Conservation (phyloP, 2,797 vertebrate genomes). For the Chiloscyllium punctatum region DNA sequence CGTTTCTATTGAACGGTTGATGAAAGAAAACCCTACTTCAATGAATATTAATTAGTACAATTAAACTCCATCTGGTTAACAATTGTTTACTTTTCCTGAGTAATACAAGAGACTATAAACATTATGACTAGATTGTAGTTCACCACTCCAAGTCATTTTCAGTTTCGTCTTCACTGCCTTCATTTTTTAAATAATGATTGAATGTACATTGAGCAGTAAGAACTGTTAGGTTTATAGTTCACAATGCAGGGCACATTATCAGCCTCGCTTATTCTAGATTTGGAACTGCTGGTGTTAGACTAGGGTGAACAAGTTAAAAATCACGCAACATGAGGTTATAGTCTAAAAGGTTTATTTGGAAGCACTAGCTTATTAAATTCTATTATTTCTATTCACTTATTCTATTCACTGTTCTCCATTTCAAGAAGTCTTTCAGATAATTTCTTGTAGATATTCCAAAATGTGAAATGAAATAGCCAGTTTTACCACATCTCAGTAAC, state of each 20-base stretch:
- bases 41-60: constrained; percentile 30
- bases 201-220: not conserved
- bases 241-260: not conserved
- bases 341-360: no score
- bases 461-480: not conserved
- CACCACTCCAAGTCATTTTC: not conserved
- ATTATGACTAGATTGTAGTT: not conserved
- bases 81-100: constrained; percentile 25
- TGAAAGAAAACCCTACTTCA: constrained; percentile 15
- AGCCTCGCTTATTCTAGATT: not conserved
- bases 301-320: no score
- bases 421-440: constrained; percentile 16
- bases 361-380: no score
- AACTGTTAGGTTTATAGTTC: constrained; percentile 16
- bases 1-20: constrained; percentile 30
- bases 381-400: not conserved
- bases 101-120: not conserved
- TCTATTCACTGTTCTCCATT: not conserved
- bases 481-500: not conserved
- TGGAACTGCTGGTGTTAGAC: no score
- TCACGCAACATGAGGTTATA: no score
- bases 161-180: not conserved
- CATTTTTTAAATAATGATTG: not conserved
- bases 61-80: constrained; percentile 12
- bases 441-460: not conserved